These are phyloP conservation scores for Poecilia wingei DNA, from an alignment of 2,797 vertebrate species.

Conservation along the genomic window DNA sequence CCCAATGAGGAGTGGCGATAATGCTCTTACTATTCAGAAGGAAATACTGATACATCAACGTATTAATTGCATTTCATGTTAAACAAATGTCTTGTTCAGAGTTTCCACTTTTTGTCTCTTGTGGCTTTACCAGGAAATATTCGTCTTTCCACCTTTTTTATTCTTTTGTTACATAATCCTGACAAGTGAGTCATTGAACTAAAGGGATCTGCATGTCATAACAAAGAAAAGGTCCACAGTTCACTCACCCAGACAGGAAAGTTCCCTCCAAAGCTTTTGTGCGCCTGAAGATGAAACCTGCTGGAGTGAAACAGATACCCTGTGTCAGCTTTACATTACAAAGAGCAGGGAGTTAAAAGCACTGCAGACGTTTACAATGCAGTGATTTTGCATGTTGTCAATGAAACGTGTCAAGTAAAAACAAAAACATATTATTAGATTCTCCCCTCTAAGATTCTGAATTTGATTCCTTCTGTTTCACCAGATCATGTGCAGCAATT, in stretches of 20 bases:
- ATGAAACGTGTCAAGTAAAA: neutral
- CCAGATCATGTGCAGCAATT: neutral
- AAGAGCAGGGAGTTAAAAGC: constrained; percentile 22
- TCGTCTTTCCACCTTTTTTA: constrained; percentile 18
- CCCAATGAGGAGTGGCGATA: neutral
- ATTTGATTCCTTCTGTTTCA: neutral
- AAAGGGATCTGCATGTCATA: constrained; percentile 51
- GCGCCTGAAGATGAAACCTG: constrained; percentile 38
- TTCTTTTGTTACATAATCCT: constrained; percentile 38
- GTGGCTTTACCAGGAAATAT: neutral
- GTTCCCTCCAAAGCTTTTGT: constrained; percentile 20
- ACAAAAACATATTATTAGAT: neutral
- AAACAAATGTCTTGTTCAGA: neutral
- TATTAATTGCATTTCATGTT: neutral
- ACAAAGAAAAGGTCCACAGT: constrained; percentile 37
- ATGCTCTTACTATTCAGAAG: neutral
- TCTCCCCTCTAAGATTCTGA: neutral
- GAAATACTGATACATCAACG: neutral
- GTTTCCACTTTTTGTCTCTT: neutral
- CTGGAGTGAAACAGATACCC: constrained; percentile 42
- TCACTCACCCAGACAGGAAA: constrained; percentile 17
- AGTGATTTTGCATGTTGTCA: constrained; percentile 8
- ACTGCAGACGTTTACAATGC: constrained; percentile 5
- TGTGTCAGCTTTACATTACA: constrained; percentile 27
- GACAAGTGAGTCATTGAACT: constrained; percentile 56